Evolutionary conservation across 2,113 vertebrate species (phyloP).

Genomic region (Calonectris borealis): DNA sequence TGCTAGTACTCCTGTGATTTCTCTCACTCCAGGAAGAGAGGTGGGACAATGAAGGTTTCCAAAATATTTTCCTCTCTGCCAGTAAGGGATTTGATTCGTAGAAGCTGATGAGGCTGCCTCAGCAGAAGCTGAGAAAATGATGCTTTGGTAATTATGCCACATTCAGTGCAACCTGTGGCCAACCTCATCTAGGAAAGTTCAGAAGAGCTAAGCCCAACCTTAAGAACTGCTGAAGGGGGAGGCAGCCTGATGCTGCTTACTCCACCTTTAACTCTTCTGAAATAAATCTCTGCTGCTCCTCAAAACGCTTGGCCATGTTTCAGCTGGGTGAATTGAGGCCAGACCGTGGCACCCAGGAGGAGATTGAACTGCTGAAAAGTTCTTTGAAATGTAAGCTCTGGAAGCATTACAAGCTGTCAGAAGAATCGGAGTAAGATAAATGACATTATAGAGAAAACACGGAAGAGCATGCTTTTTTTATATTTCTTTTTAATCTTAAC

Average conservation of each 20-base stretch:
- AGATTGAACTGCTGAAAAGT: not conserved
- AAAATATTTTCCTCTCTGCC: not conserved
- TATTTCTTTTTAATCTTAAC: not conserved
- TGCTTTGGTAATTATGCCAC: not conserved
- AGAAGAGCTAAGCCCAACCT: not conserved
- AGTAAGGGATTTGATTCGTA: not conserved
- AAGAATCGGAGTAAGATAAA: slow-evolving; percentile 21
- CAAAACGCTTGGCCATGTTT: not conserved
- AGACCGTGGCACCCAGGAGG: not conserved
- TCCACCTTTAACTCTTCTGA: not conserved
- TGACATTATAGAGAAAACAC: not conserved
- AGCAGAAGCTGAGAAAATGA: not conserved
- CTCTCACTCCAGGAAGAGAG: not conserved
- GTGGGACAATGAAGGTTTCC: not conserved
- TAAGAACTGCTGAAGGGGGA: not conserved
- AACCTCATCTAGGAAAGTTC: not conserved
- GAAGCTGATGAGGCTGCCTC: not conserved
- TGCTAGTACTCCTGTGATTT: not conserved
- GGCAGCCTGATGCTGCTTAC: not conserved
- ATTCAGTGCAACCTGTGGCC: not conserved
- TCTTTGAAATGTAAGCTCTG: slow-evolving; percentile 16
- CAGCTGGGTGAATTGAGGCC: slow-evolving; percentile 4
- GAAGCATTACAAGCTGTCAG: slow-evolving; percentile 12
- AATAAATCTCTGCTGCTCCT: not conserved
- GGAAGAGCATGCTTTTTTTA: not conserved